Evolutionary conservation across 2,888 invertebrate species (phyloP), one percentile per base, ranked within the genome.

Genomic region (Cephus pygmeus): DNA sequence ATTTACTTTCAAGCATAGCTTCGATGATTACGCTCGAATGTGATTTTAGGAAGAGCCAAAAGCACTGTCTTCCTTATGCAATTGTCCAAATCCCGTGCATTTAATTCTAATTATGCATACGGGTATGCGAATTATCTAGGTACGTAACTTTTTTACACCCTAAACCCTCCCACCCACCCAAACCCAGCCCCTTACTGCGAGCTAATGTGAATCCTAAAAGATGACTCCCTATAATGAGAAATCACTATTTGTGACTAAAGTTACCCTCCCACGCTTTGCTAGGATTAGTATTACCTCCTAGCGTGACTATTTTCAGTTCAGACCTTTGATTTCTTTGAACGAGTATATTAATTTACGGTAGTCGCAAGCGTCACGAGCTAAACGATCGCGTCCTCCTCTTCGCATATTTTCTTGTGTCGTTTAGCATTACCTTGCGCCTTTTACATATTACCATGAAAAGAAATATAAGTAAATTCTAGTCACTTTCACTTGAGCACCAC

Each of bases 281-380:
- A 34, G 71, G 56, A 56, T 56, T 56, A 56, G 9, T 56, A 56
- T 71, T 71, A 73, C 40, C 77, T 73, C 76, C 81, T 79, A 81
- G 78, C 77, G 78, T 83, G 79, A 81, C 83, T 81, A 80, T 78
- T 79, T 83, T 79, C 78, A 81, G 80, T 78, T 83, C 81, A 79
- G 80, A 81, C 80, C 83, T 80, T 82, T 79, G 79, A 80, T 78
- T 80, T 71, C 31, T 71, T 71, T 71, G 71, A 71, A 71, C 71
- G 71, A 71, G 71, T 71, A 71, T 71, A 71, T 71, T 56, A 56
- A 56, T 56, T 23, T 3, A 56, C 56, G 71, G 71, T 71, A 33
- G 34, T 71, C 31, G 71, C 31, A 71, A 31, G 34, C 31, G 71
- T 34, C 71, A 71, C 71, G 71, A 71, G 34, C 12, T 56, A 34